These are phyloP conservation scores for Drosophila lacertosa DNA, from an alignment of 1,140 invertebrate species.

Conservation along the genomic window DNA sequence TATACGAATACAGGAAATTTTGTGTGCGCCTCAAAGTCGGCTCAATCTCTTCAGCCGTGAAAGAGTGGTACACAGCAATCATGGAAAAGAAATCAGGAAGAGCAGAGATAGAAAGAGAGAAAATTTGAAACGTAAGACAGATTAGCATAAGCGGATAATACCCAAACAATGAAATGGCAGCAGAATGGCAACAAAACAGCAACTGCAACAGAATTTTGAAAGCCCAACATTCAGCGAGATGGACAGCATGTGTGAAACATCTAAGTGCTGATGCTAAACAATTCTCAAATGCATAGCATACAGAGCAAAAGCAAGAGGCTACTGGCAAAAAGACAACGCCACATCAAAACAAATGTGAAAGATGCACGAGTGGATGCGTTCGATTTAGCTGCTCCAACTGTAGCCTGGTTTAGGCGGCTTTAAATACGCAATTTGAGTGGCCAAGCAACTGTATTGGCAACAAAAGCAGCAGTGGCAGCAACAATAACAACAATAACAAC, in stretches of 20 bases:
- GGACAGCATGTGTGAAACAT: constrained; percentile 56
- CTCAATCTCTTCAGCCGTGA: constrained; percentile 55
- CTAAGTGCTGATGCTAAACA: constrained; percentile 62
- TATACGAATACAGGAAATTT: constrained; percentile 32
- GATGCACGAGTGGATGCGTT: constrained; percentile 1
- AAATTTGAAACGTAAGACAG: constrained; percentile 77
- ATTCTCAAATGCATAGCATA: constrained; percentile 40
- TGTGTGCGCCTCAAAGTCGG: constrained; percentile 54
- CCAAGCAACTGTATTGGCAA: constrained; percentile 1
- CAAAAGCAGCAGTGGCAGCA: neutral
- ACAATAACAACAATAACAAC: constrained; percentile 8
- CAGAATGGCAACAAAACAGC: constrained; percentile 36
- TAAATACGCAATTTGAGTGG: constrained; percentile 20
- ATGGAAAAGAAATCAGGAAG: constrained; percentile 22
- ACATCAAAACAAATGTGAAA: constrained; percentile 23
- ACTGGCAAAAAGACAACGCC: constrained; percentile 14
- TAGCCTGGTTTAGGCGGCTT: neutral
- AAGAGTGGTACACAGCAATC: constrained; percentile 21
- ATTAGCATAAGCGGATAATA: constrained; percentile 83
- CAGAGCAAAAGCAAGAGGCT: constrained; percentile 21
- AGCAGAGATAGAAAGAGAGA: constrained; percentile 49
- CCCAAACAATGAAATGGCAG: constrained; percentile 29
- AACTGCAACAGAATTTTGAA: constrained; percentile 29
- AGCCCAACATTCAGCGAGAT: constrained; percentile 18
- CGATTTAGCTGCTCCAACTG: neutral